Evolutionary conservation across 2,888 invertebrate genomes (phyloP).

Genomic region (Erannis defoliaria): DNA sequence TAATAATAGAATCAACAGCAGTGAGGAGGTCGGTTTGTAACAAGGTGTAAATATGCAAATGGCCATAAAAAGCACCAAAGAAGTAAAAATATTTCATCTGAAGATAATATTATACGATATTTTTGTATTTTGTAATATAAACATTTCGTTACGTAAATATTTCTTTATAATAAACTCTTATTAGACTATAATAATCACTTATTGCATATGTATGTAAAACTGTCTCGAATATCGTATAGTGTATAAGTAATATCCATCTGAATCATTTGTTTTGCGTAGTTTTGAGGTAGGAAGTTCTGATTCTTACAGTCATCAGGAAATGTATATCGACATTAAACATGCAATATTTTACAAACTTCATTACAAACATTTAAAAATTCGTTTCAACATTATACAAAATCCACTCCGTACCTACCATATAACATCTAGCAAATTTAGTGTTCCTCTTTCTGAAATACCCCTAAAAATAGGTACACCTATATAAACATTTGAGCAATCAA

Average conservation of each 20-base stretch:
- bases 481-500: conserved; percentile 86
- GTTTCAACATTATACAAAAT: conserved; percentile 83
- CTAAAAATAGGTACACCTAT: conserved; percentile 82
- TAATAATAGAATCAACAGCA: conserved; percentile 61
- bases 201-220: conserved; percentile 77
- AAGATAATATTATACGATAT: conserved; percentile 71
- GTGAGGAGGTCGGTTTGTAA: conserved; percentile 72
- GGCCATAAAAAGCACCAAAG: conserved; percentile 81
- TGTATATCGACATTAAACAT: conserved; percentile 52
- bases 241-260: conserved; percentile 69
- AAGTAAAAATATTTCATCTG: conserved; percentile 68
- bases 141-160: conserved; percentile 79
- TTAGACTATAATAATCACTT: conserved; percentile 77
- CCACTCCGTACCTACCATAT: conserved; percentile 73
- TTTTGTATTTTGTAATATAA: conserved; percentile 71
- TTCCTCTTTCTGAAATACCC: conserved; percentile 80
- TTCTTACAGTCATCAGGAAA: conserved; percentile 51
- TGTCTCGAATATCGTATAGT: conserved; percentile 69
- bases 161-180: conserved; percentile 83
- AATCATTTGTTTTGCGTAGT: conserved; percentile 78
- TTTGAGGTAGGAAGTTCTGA: conserved; percentile 84
- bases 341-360: conserved; percentile 47
- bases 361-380: conserved; percentile 82
- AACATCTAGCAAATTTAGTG: conserved; percentile 83
- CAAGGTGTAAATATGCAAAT: conserved; percentile 79